Evolutionary conservation across 2,888 invertebrate genomes (phyloP).

Genomic region (Odontomyia ornata): DNA sequence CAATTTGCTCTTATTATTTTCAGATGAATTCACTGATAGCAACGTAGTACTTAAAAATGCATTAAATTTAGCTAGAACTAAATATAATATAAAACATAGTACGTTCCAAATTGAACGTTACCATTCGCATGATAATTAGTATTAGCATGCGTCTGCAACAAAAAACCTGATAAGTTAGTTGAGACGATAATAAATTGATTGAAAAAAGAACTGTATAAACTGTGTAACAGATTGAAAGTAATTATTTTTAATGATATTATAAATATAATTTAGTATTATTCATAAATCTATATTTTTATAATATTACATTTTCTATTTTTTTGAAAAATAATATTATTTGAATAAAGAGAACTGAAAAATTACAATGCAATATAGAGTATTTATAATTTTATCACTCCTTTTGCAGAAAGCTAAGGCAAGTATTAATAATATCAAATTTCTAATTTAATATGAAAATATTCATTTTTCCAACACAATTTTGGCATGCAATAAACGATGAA

Average conservation of each 20-base stretch:
- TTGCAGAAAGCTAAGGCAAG: too few species aligned
- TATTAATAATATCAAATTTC: too few species aligned
- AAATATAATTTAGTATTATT: slow-evolving; percentile 8
- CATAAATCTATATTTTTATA: slow-evolving; percentile 35
- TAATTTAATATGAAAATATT: too few species aligned
- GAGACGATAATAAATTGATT: not conserved
- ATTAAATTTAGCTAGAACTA: slow-evolving; percentile 57
- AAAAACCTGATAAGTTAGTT: not conserved
- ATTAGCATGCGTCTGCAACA: not conserved
- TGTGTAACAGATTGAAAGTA: slow-evolving; percentile 13
- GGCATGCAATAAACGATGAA: too few species aligned
- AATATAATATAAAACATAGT: slow-evolving; percentile 61
- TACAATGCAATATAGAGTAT: not conserved
- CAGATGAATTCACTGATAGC: slow-evolving; percentile 57
- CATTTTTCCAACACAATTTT: too few species aligned
- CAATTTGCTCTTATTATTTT: slow-evolving; percentile 48
- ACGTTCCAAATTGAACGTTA: slow-evolving; percentile 62
- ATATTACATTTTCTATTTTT: slow-evolving; percentile 35
- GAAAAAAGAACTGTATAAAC: slow-evolving; percentile 9
- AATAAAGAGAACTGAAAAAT: slow-evolving; percentile 4
- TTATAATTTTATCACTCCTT: not conserved
- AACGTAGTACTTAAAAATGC: slow-evolving; percentile 57
- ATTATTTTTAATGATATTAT: slow-evolving; percentile 30
- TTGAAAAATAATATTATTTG: slow-evolving; percentile 31
- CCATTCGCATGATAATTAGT: slow-evolving; percentile 43